Evolutionary conservation across 2,888 invertebrate genomes (phyloP).

Genomic region (Pristionchus mayeri): DNA sequence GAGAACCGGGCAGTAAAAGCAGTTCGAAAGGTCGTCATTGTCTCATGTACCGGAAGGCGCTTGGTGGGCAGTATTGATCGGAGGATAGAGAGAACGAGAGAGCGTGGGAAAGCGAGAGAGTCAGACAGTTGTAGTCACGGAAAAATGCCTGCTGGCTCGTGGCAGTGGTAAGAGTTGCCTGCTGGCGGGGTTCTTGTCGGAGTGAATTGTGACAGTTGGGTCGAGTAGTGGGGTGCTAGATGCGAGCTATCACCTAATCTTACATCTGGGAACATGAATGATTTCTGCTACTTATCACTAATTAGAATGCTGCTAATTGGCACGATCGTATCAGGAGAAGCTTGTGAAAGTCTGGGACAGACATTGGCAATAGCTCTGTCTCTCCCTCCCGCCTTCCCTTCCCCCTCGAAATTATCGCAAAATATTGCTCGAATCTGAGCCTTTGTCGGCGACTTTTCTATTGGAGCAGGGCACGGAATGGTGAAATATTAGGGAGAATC

Average conservation of each 20-base stretch:
- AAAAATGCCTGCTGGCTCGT: not conserved
- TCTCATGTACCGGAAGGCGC: not conserved
- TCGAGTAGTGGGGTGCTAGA: not conserved
- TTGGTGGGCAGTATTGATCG: no score
- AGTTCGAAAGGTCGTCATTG: not conserved
- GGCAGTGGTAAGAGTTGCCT: no score
- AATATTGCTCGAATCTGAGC: slow-evolving; percentile 34
- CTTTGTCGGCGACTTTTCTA: slow-evolving; percentile 36
- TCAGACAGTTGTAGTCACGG: no score
- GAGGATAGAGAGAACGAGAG: no score
- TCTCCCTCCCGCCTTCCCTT: not conserved
- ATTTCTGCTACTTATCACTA: no score
- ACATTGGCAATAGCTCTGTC: not conserved
- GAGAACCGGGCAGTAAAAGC: not conserved
- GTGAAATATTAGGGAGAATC: slow-evolving; percentile 2
- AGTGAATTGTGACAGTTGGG: not conserved
- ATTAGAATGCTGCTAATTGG: no score
- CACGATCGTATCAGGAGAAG: not conserved
- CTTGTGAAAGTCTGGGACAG: not conserved
- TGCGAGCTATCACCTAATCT: not conserved
- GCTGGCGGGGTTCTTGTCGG: no score
- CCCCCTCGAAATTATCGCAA: slow-evolving; percentile 27
- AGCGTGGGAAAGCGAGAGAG: no score
- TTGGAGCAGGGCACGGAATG: slow-evolving; percentile 8
- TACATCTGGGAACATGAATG: not conserved